A percentile compares a stretch with the other conserved stretches of the same genome.
phyloP scores from a whole-genome alignment of 2,797 vertebrate species.

The Leptodactylus fallax region DNA sequence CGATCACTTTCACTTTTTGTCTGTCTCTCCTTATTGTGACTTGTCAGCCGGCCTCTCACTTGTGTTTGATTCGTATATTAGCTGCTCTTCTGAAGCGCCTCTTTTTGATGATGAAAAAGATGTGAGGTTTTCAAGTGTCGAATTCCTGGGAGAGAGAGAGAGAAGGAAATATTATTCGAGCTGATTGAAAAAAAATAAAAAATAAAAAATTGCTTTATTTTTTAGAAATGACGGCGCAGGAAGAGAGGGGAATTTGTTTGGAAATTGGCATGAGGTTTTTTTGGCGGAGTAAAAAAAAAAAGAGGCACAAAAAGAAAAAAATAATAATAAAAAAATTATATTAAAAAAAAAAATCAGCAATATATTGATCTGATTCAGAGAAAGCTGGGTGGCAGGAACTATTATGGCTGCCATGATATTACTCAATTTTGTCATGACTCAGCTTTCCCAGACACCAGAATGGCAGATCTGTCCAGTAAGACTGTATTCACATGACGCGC shows the following conservation, averaged over 20 bases:
- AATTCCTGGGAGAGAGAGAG: conserved; percentile 40
- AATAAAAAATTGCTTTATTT: not conserved
- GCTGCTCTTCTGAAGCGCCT: not conserved
- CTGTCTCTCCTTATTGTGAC: conserved; percentile 47
- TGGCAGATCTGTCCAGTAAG: no score
- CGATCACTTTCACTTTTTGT: conserved; percentile 61
- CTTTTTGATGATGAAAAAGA: conserved; percentile 46
- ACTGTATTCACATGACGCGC: no score
- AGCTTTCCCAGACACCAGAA: not conserved
- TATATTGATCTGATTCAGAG: not conserved
- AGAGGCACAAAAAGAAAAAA: no score
- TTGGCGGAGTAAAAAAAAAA: no score
- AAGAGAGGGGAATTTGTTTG: not conserved
- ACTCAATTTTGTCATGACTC: not conserved
- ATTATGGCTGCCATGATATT: no score
- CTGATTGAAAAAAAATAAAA: conserved; percentile 13
- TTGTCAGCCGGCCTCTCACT: conserved; percentile 35
- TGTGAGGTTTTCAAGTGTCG: conserved; percentile 6
- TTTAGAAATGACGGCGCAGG: not conserved
- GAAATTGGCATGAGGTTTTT: no score
- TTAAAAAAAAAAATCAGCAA: no score
- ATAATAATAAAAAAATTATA: not conserved
- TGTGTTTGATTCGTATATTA: conserved; percentile 45
- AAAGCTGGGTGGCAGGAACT: not conserved
- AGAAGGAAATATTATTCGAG: not conserved